These are phyloP conservation scores for Galerucella pusilla DNA, from an alignment of 2,888 invertebrate genomes.

Conservation along the genomic window DNA sequence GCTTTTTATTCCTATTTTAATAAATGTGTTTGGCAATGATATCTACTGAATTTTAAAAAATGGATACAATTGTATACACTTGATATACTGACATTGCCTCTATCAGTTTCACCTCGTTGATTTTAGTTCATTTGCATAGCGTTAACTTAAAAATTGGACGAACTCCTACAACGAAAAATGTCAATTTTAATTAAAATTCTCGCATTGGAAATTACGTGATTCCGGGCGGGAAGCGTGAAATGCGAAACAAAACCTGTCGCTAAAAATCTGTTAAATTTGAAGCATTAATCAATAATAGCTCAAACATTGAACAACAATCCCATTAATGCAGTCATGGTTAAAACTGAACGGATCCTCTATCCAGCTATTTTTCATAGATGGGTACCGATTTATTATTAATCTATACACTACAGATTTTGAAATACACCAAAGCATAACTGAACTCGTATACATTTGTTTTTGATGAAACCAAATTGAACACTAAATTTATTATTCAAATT, in stretches of 20 bases:
- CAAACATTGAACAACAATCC: constrained; percentile 58
- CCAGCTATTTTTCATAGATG: neutral
- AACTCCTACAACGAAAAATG: constrained; percentile 9
- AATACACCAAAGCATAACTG: neutral
- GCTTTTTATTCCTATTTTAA: too few relatives aligned
- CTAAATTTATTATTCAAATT: too few relatives aligned
- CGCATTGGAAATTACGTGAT: constrained; percentile 46
- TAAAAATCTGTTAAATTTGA: constrained; percentile 40
- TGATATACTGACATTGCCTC: neutral
- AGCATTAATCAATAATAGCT: constrained; percentile 51
- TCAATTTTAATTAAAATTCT: constrained; percentile 23
- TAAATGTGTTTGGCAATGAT: too few relatives aligned
- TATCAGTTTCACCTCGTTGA: neutral
- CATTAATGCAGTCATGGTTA: constrained; percentile 54
- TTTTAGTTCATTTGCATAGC: neutral
- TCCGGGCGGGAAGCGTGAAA: constrained; percentile 19
- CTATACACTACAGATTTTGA: neutral
- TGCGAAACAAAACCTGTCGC: constrained; percentile 23
- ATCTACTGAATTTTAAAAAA: too few relatives aligned
- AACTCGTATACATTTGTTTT: too few relatives aligned
- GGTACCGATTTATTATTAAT: neutral
- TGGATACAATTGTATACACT: neutral
- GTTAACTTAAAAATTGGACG: neutral
- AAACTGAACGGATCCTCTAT: neutral
- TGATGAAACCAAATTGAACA: too few relatives aligned